Evolutionary conservation across 64 coral and sea anemone genomes (phyloP).

Genomic region (Dendrophyllia cribrosa): DNA sequence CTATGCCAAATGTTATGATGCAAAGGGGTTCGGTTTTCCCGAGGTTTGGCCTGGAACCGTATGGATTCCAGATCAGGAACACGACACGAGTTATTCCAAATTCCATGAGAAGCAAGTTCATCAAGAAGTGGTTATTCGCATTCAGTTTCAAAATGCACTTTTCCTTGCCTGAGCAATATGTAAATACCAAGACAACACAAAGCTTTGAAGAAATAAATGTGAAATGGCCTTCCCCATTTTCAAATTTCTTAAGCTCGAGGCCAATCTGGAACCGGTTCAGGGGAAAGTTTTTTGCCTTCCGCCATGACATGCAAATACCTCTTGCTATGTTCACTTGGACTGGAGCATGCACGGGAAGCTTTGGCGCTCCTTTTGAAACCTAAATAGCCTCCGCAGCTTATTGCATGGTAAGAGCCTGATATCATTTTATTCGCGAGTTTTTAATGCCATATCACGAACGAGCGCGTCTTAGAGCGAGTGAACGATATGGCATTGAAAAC

Average conservation of each 20-base stretch:
- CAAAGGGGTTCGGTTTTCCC: slow-evolving; percentile 18
- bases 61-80: slow-evolving; percentile 64
- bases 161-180: slow-evolving; percentile 1
- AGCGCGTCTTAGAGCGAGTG: too few species aligned
- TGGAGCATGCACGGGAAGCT: neutral
- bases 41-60: neutral
- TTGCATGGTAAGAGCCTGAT: too few species aligned
- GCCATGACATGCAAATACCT: neutral
- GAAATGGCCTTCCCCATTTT: slow-evolving; percentile 54
- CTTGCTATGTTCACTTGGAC: neutral
- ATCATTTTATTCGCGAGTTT: too few species aligned
- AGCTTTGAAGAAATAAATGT: slow-evolving; percentile 49
- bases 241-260: slow-evolving; percentile 22
- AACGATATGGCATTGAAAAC: too few species aligned
- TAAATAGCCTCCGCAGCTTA: too few species aligned
- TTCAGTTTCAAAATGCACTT: neutral
- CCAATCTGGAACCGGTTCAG: slow-evolving; percentile 79
- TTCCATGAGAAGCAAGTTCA: slow-evolving; percentile 57
- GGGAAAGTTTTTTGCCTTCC: slow-evolving; percentile 29
- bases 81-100: slow-evolving; percentile 43
- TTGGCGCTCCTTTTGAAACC: neutral
- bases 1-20: slow-evolving; percentile 56
- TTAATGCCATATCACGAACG: too few species aligned
- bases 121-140: slow-evolving; percentile 41
- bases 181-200: slow-evolving; percentile 26